phyloP scores from a whole-genome alignment of 1,140 invertebrate species.

The Acyrthosiphon pisum region DNA sequence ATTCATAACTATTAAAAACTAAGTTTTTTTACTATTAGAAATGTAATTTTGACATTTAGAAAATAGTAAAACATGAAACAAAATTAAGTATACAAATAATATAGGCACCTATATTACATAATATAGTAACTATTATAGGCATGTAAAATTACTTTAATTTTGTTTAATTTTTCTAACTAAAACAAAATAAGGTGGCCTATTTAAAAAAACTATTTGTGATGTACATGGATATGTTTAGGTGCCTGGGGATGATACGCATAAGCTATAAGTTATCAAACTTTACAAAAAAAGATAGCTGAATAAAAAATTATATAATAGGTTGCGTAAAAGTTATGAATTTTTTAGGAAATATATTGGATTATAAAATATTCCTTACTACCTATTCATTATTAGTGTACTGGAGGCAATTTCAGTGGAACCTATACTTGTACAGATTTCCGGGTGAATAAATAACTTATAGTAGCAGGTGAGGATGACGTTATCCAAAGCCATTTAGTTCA shows the following conservation, averaged over 20 bases:
- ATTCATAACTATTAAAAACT: too few relatives aligned
- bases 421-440: not conserved
- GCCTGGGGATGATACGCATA: not conserved
- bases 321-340: not conserved
- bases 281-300: not conserved
- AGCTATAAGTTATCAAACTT: not conserved
- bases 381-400: not conserved
- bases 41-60: not conserved
- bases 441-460: not conserved
- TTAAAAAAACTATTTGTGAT: too few relatives aligned
- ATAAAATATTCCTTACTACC: not conserved
- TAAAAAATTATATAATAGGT: not conserved
- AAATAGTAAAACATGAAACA: not conserved
- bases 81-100: not conserved
- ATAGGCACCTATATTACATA: too few relatives aligned
- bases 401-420: not conserved
- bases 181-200: too few relatives aligned
- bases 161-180: too few relatives aligned
- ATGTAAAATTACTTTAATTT: not conserved
- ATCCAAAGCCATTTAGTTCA: not conserved
- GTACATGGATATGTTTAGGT: too few relatives aligned
- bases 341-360: not conserved
- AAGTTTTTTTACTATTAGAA: not conserved
- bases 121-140: too few relatives aligned
- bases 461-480: not conserved